These are phyloP conservation scores for Caenorhabditis remanei DNA, from an alignment of 1,140 invertebrate genomes.

Conservation along the genomic window DNA sequence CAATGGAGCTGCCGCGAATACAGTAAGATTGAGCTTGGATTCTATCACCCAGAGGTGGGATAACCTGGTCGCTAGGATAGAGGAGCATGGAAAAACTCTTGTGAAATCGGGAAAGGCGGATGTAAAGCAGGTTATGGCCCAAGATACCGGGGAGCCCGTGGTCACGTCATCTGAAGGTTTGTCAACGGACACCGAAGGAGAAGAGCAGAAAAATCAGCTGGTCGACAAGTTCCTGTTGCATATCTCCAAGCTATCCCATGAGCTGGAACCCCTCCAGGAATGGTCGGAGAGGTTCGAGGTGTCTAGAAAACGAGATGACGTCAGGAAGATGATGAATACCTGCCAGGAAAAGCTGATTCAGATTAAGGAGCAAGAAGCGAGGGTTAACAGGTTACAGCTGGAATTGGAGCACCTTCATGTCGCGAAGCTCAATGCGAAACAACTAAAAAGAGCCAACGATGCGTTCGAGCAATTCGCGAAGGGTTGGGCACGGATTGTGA, in stretches of 20 bases:
- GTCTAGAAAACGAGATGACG: constrained; percentile 61
- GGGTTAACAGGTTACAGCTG: constrained; percentile 69
- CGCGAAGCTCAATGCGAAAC: constrained; percentile 64
- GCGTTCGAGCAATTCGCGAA: constrained; percentile 71
- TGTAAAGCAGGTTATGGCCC: constrained; percentile 21
- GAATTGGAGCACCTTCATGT: constrained; percentile 71
- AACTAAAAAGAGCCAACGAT: constrained; percentile 73
- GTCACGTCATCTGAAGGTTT: constrained; percentile 31
- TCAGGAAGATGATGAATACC: constrained; percentile 68
- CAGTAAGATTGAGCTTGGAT: constrained; percentile 67
- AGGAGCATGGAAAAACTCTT: constrained; percentile 75
- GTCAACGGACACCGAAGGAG: constrained; percentile 54
- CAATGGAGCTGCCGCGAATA: constrained; percentile 65
- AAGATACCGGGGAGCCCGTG: background rate
- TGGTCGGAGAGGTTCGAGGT: constrained; percentile 68
- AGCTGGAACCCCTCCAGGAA: constrained; percentile 68
- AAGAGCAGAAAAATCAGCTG: constrained; percentile 59
- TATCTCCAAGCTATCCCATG: constrained; percentile 62
- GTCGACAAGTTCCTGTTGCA: constrained; percentile 66
- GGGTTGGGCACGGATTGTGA: constrained; percentile 68
- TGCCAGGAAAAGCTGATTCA: constrained; percentile 72
- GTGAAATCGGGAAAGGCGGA: constrained; percentile 28
- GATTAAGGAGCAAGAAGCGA: constrained; percentile 71
- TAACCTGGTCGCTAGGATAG: constrained; percentile 72
- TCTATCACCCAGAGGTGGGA: constrained; percentile 75